Percentiles rank a stretch among this genome's conserved stretches.
These are phyloP conservation scores for Tanaodytes sp. DNA, from an alignment of 2,888 invertebrate species.

Conservation along the genomic window DNA sequence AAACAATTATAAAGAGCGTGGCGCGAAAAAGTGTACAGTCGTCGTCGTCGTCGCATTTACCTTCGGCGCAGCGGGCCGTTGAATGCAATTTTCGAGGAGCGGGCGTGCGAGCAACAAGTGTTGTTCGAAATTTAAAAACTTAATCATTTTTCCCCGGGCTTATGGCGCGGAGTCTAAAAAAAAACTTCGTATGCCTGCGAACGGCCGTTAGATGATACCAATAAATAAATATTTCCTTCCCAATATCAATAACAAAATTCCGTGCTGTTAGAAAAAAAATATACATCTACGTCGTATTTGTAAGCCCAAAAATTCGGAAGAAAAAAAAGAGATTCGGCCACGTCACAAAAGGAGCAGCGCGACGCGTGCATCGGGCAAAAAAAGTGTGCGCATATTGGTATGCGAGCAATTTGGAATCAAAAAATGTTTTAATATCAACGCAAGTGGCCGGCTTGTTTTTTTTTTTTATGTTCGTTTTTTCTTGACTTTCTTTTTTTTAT, in stretches of 20 bases:
- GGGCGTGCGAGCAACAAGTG: conserved; percentile 43
- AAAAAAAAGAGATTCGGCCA: neutral
- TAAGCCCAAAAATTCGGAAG: neutral
- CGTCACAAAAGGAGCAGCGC: conserved; percentile 6
- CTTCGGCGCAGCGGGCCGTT: conserved; percentile 12
- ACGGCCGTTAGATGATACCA: neutral
- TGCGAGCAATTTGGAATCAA: conserved; percentile 42
- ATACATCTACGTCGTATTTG: conserved; percentile 6
- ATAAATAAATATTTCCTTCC: conserved; percentile 17
- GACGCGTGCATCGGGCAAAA: conserved; percentile 8
- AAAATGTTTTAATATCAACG: conserved; percentile 46
- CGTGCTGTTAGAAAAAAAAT: conserved; percentile 53
- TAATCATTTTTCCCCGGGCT: conserved; percentile 26
- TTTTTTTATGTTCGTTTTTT: too few relatives aligned
- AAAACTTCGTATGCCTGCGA: too few relatives aligned
- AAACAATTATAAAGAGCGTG: conserved; percentile 1
- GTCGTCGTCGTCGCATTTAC: conserved; percentile 1
- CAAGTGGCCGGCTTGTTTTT: conserved; percentile 16
- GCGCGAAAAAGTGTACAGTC: conserved; percentile 22
- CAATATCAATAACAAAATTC: conserved; percentile 40
- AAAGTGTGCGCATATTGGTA: conserved; percentile 51
- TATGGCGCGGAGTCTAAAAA: too few relatives aligned
- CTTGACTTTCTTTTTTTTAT: conserved; percentile 22
- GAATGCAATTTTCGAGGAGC: conserved; percentile 31
- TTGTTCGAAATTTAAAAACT: conserved; percentile 40